Evolutionary conservation across 1,140 invertebrate genomes (phyloP).

Genomic region (Mercenaria mercenaria): DNA sequence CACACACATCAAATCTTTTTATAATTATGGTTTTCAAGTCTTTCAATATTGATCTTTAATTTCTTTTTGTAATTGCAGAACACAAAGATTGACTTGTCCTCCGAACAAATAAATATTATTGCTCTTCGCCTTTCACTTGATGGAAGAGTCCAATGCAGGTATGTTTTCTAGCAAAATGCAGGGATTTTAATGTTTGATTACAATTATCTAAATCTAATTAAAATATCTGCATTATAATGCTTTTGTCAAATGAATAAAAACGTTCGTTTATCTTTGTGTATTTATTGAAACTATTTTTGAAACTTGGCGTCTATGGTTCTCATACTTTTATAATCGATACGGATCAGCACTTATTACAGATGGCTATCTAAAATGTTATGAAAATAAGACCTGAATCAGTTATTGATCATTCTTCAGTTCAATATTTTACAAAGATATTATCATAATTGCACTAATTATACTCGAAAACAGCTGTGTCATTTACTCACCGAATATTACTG

Average conservation of each 20-base stretch:
- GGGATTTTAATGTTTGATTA: not conserved
- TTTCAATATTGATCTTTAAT: too few relatives aligned
- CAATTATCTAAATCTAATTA: not conserved
- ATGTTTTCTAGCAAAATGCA: not conserved
- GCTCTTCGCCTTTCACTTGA: constrained; percentile 38
- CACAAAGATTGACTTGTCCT: constrained; percentile 1
- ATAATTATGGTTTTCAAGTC: too few relatives aligned
- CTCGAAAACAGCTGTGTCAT: too few relatives aligned
- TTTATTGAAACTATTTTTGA: not conserved
- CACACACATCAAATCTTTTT: too few relatives aligned
- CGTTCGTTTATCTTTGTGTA: not conserved
- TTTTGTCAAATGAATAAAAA: too few relatives aligned
- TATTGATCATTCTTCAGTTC: too few relatives aligned
- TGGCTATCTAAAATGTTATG: too few relatives aligned
- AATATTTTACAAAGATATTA: too few relatives aligned
- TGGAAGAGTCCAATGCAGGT: constrained; percentile 58
- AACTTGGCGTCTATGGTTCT: not conserved
- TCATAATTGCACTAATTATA: too few relatives aligned
- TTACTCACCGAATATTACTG: too few relatives aligned
- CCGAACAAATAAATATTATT: constrained; percentile 52
- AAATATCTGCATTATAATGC: not conserved
- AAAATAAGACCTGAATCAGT: too few relatives aligned
- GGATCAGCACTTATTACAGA: too few relatives aligned
- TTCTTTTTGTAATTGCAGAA: constrained; percentile 13
- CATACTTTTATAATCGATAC: not conserved